Conservation (phyloP, 2,888 invertebrate genomes). For the Metopia argyrocephala region DNA sequence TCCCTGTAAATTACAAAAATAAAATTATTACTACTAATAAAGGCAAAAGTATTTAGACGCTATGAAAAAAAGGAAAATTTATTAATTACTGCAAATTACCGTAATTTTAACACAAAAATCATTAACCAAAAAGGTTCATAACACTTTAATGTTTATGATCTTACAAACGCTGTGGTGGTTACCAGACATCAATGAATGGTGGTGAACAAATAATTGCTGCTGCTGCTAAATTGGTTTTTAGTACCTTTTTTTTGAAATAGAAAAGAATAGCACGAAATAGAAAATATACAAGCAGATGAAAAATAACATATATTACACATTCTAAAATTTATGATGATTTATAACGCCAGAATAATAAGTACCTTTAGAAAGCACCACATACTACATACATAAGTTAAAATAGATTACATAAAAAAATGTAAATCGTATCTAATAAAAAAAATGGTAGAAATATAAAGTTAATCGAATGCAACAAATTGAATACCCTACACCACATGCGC, state of each 20-base stretch:
- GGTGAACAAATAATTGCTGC: background rate
- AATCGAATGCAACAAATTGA: constrained; percentile 40
- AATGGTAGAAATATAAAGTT: constrained; percentile 6
- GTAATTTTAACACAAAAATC: constrained; percentile 27
- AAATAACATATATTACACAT: too few relatives aligned
- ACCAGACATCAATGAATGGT: too few relatives aligned
- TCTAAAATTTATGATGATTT: constrained; percentile 25
- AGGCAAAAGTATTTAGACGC: too few relatives aligned
- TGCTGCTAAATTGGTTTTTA: background rate
- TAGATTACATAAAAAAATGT: too few relatives aligned
- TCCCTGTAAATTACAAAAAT: too few relatives aligned
- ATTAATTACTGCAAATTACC: constrained; percentile 51
- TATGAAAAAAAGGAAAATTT: constrained; percentile 8
- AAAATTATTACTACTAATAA: too few relatives aligned
- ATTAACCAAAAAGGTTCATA: constrained; percentile 46
- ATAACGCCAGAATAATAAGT: constrained; percentile 15
- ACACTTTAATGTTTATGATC: constrained; percentile 45
- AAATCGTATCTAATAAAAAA: too few relatives aligned
- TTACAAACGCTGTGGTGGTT: background rate
- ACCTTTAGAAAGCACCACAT: background rate
- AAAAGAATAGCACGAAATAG: too few relatives aligned
- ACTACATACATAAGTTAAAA: background rate
- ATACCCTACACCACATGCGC: too few relatives aligned
- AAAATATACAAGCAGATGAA: too few relatives aligned
- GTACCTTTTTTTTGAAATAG: too few relatives aligned